Evolutionary conservation across 2,113 vertebrate genomes (phyloP), one percentile per base, ranked within the genome.

Genomic region (Microtus oregoni): DNA sequence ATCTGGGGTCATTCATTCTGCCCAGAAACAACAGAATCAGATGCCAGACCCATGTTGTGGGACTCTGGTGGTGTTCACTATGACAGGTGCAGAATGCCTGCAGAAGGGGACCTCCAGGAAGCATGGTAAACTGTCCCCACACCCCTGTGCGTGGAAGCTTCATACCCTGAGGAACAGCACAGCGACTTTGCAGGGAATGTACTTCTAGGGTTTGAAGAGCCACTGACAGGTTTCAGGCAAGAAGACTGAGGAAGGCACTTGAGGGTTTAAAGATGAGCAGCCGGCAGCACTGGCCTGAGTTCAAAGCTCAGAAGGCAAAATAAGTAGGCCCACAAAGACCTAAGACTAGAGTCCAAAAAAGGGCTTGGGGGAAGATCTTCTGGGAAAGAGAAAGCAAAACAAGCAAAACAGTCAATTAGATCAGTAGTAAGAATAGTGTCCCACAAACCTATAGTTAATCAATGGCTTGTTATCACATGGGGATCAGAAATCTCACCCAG

Each of bases 201-300:
- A 30, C 30, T 1, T 1, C 1, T 10, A 3, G 0, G 0, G 15
- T 24, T 73, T 24, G 32, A 26, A 72, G 72, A 5, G 50, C 41
- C 3, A 2, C 2, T 20, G 12, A 9, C 3, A 19, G 14, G 15
- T 44, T 88, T 94, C 14, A 32, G 65, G 65, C 38, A 0, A 32
- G 26, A 70, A 76, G 77, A 77, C 24, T 77, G 22, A 0, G 52
- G 83, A 76, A 35, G 70, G 28, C 35, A 1, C 58, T 32, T 20
- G 68, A 20, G 65, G 5, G 32, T 61, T n/a, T 0, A 0, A 0
- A 1, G 61, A 94, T 68, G 92, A 86, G 67, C 14, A 0, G 50
- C 55, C 63, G 30, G 15, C 0, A 8, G 19, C 63, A 5, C 3
- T 5, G 30, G 55, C 76, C 24, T 3, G 50, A 14, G 14, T 0